These are phyloP conservation scores for Caradrina clavipalpis DNA, from an alignment of 2,888 invertebrate genomes.

Conservation along the genomic window DNA sequence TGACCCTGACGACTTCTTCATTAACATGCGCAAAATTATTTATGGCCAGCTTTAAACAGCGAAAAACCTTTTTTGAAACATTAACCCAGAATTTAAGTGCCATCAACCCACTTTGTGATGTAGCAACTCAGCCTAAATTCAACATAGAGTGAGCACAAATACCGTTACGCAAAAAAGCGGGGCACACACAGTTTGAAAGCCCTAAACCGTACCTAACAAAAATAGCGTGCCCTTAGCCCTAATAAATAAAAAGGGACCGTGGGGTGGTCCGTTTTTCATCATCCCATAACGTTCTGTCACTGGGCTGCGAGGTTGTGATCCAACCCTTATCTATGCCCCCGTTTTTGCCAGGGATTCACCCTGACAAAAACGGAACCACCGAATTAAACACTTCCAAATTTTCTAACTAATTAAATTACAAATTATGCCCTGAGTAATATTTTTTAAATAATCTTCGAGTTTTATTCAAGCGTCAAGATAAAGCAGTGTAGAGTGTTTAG, in stretches of 20 bases:
- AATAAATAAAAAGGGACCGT: slow-evolving; percentile 55
- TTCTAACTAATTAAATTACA: slow-evolving; percentile 5
- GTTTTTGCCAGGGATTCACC: slow-evolving; percentile 43
- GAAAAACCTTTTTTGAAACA: slow-evolving; percentile 12
- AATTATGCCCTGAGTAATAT: background rate
- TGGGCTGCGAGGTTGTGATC: slow-evolving; percentile 31
- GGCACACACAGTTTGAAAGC: slow-evolving; percentile 34
- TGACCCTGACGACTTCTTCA: background rate
- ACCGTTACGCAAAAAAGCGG: slow-evolving; percentile 38
- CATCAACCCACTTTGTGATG: slow-evolving; percentile 32
- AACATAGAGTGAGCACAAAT: slow-evolving; percentile 29
- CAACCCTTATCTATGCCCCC: slow-evolving; percentile 37
- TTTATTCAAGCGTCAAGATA: too few relatives aligned
- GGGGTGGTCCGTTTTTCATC: slow-evolving; percentile 51
- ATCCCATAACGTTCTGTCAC: slow-evolving; percentile 51
- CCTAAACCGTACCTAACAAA: slow-evolving; percentile 52
- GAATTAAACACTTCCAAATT: slow-evolving; percentile 37
- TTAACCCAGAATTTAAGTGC: slow-evolving; percentile 21
- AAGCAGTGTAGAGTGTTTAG: too few relatives aligned
- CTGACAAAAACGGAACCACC: too few relatives aligned
- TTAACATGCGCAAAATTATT: background rate
- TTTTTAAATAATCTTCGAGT: background rate
- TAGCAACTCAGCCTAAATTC: slow-evolving; percentile 24
- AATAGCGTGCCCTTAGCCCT: slow-evolving; percentile 46
- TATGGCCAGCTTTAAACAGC: slow-evolving; percentile 29